Percentiles rank a stretch among this genome's conserved stretches.
Conservation (phyloP, 2,888 invertebrate species). For the Hirtodrosophila trivittata region DNA sequence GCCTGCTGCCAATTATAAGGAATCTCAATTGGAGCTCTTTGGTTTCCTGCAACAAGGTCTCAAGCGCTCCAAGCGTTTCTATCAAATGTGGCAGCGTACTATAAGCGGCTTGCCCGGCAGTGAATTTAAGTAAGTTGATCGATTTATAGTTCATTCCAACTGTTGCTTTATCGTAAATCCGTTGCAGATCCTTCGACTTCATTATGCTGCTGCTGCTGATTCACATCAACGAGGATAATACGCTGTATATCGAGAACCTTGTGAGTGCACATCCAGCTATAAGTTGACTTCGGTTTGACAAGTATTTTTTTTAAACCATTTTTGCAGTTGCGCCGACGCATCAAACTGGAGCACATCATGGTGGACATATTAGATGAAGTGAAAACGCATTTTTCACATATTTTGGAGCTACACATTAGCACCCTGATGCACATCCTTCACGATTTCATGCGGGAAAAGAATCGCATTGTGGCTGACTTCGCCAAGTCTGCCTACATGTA, state of each 20-base stretch:
- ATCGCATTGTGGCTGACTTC: conserved; percentile 86
- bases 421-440: conserved; percentile 86
- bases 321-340: conserved; percentile 84
- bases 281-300: neutral
- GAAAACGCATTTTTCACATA: conserved; percentile 85
- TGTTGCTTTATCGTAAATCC: neutral
- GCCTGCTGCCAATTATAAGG: conserved; percentile 45
- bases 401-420: conserved; percentile 86
- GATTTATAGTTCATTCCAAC: too few relatives aligned
- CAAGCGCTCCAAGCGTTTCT: conserved; percentile 81
- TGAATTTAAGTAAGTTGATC: conserved; percentile 56
- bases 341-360: conserved; percentile 87
- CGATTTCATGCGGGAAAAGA: conserved; percentile 85
- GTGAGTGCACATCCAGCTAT: conserved; percentile 84
- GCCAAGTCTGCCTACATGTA: conserved; percentile 86
- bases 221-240: conserved; percentile 86
- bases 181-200: conserved; percentile 87
- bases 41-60: conserved; percentile 77
- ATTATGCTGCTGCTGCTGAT: conserved; percentile 87
- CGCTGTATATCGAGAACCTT: conserved; percentile 86
- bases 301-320: neutral
- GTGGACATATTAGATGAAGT: conserved; percentile 85
- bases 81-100: conserved; percentile 80
- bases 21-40: conserved; percentile 80
- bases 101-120: conserved; percentile 60